A percentile compares a stretch with the other conserved stretches of the same genome.
phyloP scores from a whole-genome alignment of 2,113 vertebrate species.

The Suricata suricatta region DNA sequence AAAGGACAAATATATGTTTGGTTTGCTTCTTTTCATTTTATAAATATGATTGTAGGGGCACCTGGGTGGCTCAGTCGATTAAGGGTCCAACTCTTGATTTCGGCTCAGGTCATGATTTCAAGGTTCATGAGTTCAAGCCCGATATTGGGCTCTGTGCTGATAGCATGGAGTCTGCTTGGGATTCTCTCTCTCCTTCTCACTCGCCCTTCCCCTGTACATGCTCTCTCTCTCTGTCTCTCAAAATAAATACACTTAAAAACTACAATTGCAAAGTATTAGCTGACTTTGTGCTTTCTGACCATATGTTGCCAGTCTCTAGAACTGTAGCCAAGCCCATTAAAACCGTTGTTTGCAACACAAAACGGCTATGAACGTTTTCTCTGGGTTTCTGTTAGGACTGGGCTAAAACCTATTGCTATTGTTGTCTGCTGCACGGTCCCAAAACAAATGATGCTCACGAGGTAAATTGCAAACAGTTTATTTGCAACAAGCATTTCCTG shows the following conservation, averaged over 20 bases:
- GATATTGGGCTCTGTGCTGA: too few species aligned
- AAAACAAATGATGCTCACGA: conserved; percentile 28
- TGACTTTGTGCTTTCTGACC: background rate
- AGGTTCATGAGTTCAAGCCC: too few species aligned
- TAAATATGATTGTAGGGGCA: background rate
- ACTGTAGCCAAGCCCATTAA: background rate
- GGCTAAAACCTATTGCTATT: background rate
- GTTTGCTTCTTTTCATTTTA: conserved; percentile 18
- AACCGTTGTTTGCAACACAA: conserved; percentile 2
- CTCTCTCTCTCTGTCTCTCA: too few species aligned
- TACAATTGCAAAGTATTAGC: background rate
- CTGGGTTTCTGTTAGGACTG: background rate
- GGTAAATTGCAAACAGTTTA: conserved; percentile 52
- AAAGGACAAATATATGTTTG: background rate
- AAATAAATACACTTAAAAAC: background rate
- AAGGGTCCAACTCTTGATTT: too few species aligned
- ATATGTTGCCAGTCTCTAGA: background rate
- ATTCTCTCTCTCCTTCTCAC: too few species aligned
- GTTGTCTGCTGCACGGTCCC: background rate
- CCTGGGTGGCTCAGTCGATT: too few species aligned
- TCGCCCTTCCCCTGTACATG: too few species aligned
- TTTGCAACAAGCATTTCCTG: conserved; percentile 41
- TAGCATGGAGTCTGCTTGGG: too few species aligned
- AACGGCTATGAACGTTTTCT: background rate
- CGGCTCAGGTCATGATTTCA: too few species aligned